Evolutionary conservation across 2,888 invertebrate genomes (phyloP).

Genomic region (Troides oblongomaculatus): DNA sequence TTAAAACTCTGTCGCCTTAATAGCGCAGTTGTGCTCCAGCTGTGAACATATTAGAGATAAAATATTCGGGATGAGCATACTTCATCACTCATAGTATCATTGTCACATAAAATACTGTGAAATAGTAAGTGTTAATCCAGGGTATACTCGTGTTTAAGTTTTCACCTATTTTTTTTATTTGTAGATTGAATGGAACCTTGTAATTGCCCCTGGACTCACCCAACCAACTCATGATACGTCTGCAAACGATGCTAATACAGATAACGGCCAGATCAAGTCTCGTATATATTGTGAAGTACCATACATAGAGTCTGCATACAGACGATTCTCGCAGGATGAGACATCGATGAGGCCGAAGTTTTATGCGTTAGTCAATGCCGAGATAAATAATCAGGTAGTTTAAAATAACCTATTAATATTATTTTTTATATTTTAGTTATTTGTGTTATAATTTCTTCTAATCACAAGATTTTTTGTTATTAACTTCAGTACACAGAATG

Average conservation of each 20-base stretch:
- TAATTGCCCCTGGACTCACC: conserved; percentile 68
- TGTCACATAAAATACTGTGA: too few species aligned
- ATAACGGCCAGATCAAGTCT: conserved; percentile 58
- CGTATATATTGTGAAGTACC: conserved; percentile 75
- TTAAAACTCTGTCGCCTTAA: too few species aligned
- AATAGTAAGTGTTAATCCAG: too few species aligned
- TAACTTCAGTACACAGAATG: not conserved
- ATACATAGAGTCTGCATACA: conserved; percentile 66
- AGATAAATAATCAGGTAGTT: conserved; percentile 80
- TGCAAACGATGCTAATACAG: conserved; percentile 51
- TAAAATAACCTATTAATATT: not conserved
- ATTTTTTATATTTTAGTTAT: not conserved
- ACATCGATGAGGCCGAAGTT: conserved; percentile 92
- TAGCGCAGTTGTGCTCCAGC: too few species aligned
- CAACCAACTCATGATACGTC: conserved; percentile 58
- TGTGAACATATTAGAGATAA: too few species aligned
- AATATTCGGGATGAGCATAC: too few species aligned
- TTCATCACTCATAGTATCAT: too few species aligned
- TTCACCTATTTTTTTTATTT: conserved; percentile 24
- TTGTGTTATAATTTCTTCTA: not conserved
- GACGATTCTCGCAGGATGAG: conserved; percentile 75
- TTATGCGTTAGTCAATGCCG: conserved; percentile 91
- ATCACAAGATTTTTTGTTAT: not conserved
- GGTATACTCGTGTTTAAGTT: not conserved
- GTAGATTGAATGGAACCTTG: conserved; percentile 76